These are phyloP conservation scores for Harpalus rufipes DNA, from an alignment of 2,888 invertebrate genomes.

Conservation along the genomic window DNA sequence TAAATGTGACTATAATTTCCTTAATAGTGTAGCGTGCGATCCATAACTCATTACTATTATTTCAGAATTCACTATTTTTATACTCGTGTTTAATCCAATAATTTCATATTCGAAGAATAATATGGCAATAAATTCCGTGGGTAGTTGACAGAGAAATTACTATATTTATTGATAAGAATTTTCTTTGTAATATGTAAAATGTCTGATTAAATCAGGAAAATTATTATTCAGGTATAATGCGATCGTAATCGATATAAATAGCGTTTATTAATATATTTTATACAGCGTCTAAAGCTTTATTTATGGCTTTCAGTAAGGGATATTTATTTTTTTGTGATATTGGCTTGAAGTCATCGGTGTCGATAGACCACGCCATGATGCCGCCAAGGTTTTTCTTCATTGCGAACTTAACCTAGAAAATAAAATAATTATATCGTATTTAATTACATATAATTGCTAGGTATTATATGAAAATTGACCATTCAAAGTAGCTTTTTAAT, in stretches of 20 bases:
- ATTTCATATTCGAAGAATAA: slow-evolving; percentile 37
- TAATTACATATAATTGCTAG: not conserved
- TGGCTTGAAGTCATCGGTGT: slow-evolving; percentile 78
- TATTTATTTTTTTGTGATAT: slow-evolving; percentile 73
- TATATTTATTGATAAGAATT: slow-evolving; percentile 33
- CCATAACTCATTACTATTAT: slow-evolving; percentile 7
- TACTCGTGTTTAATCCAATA: slow-evolving; percentile 37
- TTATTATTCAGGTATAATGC: not conserved
- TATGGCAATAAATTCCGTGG: slow-evolving; percentile 21
- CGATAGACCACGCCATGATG: slow-evolving; percentile 79
- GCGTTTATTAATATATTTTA: slow-evolving; percentile 35
- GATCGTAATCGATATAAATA: not conserved
- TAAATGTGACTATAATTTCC: slow-evolving; percentile 9
- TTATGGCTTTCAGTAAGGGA: slow-evolving; percentile 75
- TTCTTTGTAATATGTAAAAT: not conserved
- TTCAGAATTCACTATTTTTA: slow-evolving; percentile 39
- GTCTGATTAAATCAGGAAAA: slow-evolving; percentile 26
- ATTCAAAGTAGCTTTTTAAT: too few species aligned
- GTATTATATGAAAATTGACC: too few species aligned
- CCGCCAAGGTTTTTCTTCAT: slow-evolving; percentile 76
- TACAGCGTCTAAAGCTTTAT: slow-evolving; percentile 66
- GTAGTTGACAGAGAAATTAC: slow-evolving; percentile 44
- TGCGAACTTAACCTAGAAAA: slow-evolving; percentile 74
- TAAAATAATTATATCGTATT: slow-evolving; percentile 2
- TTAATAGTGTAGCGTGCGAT: slow-evolving; percentile 20